Percentiles rank a stretch among this genome's conserved stretches.
Evolutionary conservation across 2,113 vertebrate genomes (phyloP).

Genomic region (Puffinus mauretanicus): DNA sequence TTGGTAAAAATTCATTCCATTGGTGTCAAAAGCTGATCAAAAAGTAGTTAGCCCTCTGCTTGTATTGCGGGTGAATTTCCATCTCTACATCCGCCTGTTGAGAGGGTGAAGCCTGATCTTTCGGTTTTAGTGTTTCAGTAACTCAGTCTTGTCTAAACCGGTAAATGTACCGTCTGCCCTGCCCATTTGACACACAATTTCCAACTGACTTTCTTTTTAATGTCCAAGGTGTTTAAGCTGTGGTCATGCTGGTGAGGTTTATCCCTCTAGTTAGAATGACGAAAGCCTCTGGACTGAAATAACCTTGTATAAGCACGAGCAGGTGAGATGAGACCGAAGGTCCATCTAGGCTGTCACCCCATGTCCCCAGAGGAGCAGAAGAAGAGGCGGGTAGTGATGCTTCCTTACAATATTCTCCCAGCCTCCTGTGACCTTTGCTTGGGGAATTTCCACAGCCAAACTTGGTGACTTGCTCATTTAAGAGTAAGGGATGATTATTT

Average conservation of each 20-base stretch:
- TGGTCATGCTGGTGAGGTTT: neutral
- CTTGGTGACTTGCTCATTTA: neutral
- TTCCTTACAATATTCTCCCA: neutral
- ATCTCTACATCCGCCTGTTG: neutral
- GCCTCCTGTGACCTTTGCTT: neutral
- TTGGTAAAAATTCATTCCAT: neutral
- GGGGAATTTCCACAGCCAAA: neutral
- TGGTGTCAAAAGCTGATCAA: neutral
- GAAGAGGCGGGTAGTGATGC: rapidly evolving
- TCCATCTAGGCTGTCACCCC: neutral
- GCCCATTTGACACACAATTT: neutral
- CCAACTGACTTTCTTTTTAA: neutral
- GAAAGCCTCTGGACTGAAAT: neutral
- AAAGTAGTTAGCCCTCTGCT: neutral
- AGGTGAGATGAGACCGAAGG: neutral
- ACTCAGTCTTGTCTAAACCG: neutral
- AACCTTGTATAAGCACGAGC: neutral
- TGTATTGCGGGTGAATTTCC: neutral
- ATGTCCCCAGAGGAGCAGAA: neutral
- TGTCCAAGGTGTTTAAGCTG: neutral
- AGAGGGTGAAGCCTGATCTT: neutral
- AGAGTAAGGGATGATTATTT: neutral
- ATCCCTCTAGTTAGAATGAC: neutral
- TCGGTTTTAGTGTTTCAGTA: neutral
- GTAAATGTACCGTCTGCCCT: neutral